Conservation (phyloP, 2,113 vertebrate species). For the Panurus biarmicus region DNA sequence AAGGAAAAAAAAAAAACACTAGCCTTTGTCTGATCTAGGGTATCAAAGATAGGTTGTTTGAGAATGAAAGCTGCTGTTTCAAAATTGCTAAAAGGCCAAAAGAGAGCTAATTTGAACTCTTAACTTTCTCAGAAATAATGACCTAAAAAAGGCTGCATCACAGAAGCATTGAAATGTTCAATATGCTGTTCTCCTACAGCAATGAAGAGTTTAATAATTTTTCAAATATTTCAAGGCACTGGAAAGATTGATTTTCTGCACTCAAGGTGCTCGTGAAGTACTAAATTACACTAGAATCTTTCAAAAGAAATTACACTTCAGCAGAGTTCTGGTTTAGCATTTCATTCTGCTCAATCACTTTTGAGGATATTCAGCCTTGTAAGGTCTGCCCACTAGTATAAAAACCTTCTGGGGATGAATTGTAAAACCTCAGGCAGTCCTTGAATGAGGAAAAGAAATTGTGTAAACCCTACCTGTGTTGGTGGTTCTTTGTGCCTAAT, state of each 20-base stretch:
- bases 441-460: not conserved
- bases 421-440: not conserved
- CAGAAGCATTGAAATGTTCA: not conserved
- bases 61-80: not conserved
- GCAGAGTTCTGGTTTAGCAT: not conserved
- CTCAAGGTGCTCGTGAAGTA: not conserved
- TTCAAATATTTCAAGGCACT: not conserved
- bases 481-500: not conserved
- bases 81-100: not conserved
- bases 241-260: not conserved
- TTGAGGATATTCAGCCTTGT: not conserved
- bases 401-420: not conserved
- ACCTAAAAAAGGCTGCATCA: not conserved
- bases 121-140: not conserved
- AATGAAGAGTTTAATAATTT: not conserved
- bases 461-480: not conserved
- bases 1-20: not conserved
- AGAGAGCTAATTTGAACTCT: not conserved
- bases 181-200: not conserved
- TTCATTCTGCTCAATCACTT: not conserved
- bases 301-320: not conserved
- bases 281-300: not conserved
- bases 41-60: not conserved
- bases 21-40: not conserved
- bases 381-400: not conserved